These are phyloP conservation scores for Tetranychus piercei DNA, from an alignment of 2,888 invertebrate species.

Conservation along the genomic window DNA sequence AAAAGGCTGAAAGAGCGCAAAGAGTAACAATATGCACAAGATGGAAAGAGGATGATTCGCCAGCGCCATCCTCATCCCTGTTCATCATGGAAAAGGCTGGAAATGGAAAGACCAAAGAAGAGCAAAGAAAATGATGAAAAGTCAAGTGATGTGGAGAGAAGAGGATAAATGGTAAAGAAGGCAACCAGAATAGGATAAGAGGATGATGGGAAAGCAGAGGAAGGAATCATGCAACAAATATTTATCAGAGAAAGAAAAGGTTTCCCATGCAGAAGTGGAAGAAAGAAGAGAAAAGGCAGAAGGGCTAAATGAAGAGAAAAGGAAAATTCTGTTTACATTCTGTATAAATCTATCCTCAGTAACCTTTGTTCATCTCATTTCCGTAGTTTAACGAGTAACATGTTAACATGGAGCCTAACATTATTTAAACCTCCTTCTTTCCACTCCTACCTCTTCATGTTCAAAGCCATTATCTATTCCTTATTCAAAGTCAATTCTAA, in stretches of 20 bases:
- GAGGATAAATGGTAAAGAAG: background rate
- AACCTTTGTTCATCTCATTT: background rate
- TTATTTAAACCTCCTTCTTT: too few relatives aligned
- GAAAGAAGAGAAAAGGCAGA: background rate
- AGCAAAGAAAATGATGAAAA: background rate
- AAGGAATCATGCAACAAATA: slow-evolving; percentile 6
- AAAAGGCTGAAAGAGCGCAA: too few relatives aligned
- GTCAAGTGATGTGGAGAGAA: background rate
- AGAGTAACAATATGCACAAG: too few relatives aligned
- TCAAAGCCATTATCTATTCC: too few relatives aligned
- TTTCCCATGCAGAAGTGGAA: background rate
- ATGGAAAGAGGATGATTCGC: too few relatives aligned
- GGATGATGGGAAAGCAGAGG: background rate
- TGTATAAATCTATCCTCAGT: too few relatives aligned
- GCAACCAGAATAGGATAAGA: background rate
- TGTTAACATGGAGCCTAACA: background rate
- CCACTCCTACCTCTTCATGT: too few relatives aligned
- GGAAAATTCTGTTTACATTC: too few relatives aligned
- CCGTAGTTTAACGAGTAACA: background rate
- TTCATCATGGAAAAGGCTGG: background rate
- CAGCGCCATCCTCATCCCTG: too few relatives aligned
- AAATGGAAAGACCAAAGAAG: background rate
- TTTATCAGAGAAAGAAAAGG: slow-evolving; percentile 3
- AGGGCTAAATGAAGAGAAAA: background rate
- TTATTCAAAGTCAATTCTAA: too few relatives aligned